phyloP scores from a whole-genome alignment of 1,140 invertebrate genomes.

The Lamellibrachia luymesi region DNA sequence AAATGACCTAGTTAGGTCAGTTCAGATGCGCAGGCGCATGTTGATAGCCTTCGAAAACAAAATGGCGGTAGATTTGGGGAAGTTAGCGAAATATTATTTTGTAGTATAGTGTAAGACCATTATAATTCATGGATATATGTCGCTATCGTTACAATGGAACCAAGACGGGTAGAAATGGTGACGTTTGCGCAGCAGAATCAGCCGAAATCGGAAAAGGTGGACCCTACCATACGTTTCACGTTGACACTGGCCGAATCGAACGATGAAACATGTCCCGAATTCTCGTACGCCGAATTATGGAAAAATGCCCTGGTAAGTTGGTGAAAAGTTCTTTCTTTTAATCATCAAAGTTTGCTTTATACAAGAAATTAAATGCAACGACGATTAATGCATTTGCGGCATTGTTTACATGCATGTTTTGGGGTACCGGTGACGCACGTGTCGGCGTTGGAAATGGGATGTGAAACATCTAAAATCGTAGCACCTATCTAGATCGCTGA shows the following conservation, averaged over 20 bases:
- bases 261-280: constrained; percentile 66
- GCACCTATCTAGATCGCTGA: not conserved
- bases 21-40: constrained; percentile 2
- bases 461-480: not conserved
- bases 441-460: not conserved
- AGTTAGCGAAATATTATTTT: constrained; percentile 1
- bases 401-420: constrained; percentile 1
- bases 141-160: constrained; percentile 57
- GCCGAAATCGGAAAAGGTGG: constrained; percentile 56
- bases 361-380: not conserved
- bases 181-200: constrained; percentile 44
- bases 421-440: not conserved
- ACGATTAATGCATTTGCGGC: not conserved
- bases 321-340: constrained; percentile 16
- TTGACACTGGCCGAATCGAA: constrained; percentile 65
- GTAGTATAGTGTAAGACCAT: constrained; percentile 10
- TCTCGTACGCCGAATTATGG: constrained; percentile 65
- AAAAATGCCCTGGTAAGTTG: constrained; percentile 64
- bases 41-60: constrained; percentile 23
- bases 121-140: constrained; percentile 15
- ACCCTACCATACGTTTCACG: constrained; percentile 62
- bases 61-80: constrained; percentile 32
- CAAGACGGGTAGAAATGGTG: constrained; percentile 58
- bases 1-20: not conserved
- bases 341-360: not conserved